Evolutionary conservation across 2,888 invertebrate species (phyloP).

Genomic region (Eledona agricola): DNA sequence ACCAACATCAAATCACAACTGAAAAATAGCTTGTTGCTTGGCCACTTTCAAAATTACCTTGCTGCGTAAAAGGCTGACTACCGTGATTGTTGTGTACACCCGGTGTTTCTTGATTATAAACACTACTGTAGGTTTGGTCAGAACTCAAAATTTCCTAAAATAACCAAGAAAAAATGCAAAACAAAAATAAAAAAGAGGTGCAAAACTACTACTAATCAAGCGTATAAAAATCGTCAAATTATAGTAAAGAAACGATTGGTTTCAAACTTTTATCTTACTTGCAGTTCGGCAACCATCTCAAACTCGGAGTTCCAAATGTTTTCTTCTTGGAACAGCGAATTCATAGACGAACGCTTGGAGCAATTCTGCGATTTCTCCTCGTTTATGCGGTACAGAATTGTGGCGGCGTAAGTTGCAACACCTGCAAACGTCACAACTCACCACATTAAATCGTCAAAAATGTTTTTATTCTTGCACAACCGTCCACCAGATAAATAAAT

Average conservation of each 20-base stretch:
- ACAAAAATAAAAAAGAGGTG: conserved; percentile 59
- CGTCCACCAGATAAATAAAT: too few relatives aligned
- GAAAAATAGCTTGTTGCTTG: background rate
- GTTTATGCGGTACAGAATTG: conserved; percentile 96
- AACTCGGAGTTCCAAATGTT: conserved; percentile 90
- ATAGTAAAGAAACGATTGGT: conserved; percentile 8
- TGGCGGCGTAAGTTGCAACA: conserved; percentile 96
- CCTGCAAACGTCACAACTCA: conserved; percentile 77
- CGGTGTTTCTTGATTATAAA: conserved; percentile 92
- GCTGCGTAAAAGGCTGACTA: conserved; percentile 81
- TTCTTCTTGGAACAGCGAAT: conserved; percentile 91
- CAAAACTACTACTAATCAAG: conserved; percentile 46
- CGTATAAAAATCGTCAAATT: conserved; percentile 16
- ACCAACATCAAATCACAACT: conserved; percentile 12
- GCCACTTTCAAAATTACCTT: conserved; percentile 71
- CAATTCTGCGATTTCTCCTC: conserved; percentile 98
- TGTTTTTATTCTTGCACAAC: too few relatives aligned
- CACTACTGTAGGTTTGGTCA: conserved; percentile 91
- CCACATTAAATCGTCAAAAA: background rate
- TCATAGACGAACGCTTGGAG: conserved; percentile 93
- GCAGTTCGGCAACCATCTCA: conserved; percentile 86
- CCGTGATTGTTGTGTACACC: conserved; percentile 84
- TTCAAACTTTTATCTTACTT: conserved; percentile 67
- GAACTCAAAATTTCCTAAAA: conserved; percentile 89
- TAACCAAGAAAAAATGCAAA: conserved; percentile 58